Conservation (phyloP, 2,888 invertebrate species). For the Hesperia comma region DNA sequence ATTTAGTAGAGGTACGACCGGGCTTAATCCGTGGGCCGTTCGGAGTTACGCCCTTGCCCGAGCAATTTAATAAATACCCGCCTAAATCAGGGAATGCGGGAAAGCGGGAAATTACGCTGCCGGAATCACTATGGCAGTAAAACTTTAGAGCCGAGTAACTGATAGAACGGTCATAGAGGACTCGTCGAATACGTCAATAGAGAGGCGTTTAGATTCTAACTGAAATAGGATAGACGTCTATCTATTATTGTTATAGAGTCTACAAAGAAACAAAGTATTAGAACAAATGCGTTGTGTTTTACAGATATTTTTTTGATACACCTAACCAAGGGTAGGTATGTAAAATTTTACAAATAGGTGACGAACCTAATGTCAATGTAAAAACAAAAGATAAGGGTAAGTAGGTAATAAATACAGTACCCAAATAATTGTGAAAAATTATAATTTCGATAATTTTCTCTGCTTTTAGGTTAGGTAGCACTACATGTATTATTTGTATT, state of each 20-base stretch:
- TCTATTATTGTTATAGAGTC: neutral
- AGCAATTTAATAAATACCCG: conserved; percentile 79
- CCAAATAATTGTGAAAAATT: too few relatives aligned
- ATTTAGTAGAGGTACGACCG: conserved; percentile 63
- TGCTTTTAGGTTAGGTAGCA: too few relatives aligned
- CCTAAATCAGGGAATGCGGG: conserved; percentile 57
- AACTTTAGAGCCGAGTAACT: conserved; percentile 39
- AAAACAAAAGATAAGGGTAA: too few relatives aligned
- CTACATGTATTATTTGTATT: too few relatives aligned
- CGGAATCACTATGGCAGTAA: conserved; percentile 44
- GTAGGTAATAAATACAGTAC: too few relatives aligned
- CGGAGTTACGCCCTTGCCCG: conserved; percentile 61
- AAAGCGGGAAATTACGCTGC: conserved; percentile 58
- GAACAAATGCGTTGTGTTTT: too few relatives aligned
- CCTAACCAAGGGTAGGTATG: too few relatives aligned
- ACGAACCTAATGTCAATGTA: too few relatives aligned
- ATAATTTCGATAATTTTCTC: too few relatives aligned
- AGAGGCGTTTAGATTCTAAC: conserved; percentile 10
- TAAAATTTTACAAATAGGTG: too few relatives aligned
- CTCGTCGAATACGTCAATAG: conserved; percentile 15
- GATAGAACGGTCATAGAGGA: conserved; percentile 28
- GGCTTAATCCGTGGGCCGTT: conserved; percentile 64
- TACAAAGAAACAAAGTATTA: neutral
- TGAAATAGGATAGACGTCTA: neutral
- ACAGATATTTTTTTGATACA: too few relatives aligned